phyloP scores from a whole-genome alignment of 2,113 vertebrate species.

The Ginglymostoma cirratum region DNA sequence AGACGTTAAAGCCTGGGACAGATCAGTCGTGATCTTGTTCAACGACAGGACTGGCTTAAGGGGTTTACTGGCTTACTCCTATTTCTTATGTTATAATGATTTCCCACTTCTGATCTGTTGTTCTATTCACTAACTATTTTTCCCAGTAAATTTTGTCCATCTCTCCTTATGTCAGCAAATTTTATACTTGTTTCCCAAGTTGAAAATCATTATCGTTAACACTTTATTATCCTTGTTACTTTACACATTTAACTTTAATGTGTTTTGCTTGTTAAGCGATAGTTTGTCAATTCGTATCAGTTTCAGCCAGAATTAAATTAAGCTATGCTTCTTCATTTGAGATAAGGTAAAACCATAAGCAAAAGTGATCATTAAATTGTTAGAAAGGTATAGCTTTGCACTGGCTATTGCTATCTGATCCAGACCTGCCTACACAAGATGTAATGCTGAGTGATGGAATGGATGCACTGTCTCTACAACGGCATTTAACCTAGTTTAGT shows the following conservation, averaged over 20 bases:
- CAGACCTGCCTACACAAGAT: not conserved
- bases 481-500: not conserved
- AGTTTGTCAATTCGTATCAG: too few relatives aligned
- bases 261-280: not conserved
- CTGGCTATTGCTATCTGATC: not conserved
- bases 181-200: not conserved
- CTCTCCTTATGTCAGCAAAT: not conserved
- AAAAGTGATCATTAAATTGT: not conserved
- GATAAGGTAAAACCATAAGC: not conserved
- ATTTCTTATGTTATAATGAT: too few relatives aligned
- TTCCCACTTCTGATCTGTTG: not conserved
- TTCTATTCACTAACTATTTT: not conserved
- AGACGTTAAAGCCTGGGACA: too few relatives aligned
- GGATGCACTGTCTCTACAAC: not conserved
- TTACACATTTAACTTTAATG: not conserved
- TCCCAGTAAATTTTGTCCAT: too few relatives aligned
- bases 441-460: not conserved
- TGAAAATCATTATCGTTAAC: not conserved
- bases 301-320: not conserved
- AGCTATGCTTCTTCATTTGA: not conserved
- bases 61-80: too few relatives aligned
- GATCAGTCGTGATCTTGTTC: too few relatives aligned
- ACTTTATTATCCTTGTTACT: not conserved
- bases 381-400: not conserved
- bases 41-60: too few relatives aligned